These are phyloP conservation scores for Amblyjoppa proteus DNA, from an alignment of 2,888 invertebrate genomes.

Conservation along the genomic window DNA sequence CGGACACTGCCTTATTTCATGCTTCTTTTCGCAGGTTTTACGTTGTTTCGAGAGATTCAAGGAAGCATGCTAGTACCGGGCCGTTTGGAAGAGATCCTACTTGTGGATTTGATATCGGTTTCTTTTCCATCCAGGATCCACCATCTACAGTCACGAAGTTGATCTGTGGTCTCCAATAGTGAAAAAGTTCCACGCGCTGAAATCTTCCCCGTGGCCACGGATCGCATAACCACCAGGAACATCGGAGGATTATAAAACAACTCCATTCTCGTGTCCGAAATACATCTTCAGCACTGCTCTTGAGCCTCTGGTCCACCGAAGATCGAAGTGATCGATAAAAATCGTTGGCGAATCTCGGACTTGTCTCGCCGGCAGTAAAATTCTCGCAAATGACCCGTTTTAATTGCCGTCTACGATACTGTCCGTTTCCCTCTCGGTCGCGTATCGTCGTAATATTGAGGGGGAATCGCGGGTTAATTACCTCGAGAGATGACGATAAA, in stretches of 20 bases:
- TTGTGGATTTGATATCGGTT: too few species aligned
- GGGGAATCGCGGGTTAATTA: slow-evolving; percentile 62
- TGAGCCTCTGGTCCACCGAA: slow-evolving; percentile 23
- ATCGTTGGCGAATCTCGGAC: slow-evolving; percentile 26
- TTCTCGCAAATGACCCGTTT: slow-evolving; percentile 54
- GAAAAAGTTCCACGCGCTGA: background rate
- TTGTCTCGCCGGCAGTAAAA: slow-evolving; percentile 62
- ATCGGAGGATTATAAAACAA: background rate
- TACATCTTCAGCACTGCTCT: background rate
- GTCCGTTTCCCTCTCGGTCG: slow-evolving; percentile 24
- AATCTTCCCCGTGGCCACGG: background rate
- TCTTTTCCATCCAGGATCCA: too few species aligned
- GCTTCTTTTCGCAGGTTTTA: background rate
- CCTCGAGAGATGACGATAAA: slow-evolving; percentile 53
- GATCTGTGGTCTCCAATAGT: too few species aligned
- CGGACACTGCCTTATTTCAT: slow-evolving; percentile 61
- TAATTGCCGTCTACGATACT: slow-evolving; percentile 57
- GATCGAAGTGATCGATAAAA: slow-evolving; percentile 60
- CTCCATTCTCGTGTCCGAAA: background rate
- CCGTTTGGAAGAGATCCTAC: too few species aligned
- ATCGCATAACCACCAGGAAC: background rate
- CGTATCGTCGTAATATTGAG: slow-evolving; percentile 56
- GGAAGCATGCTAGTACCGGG: too few species aligned
- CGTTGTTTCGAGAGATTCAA: background rate
- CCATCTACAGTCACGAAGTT: too few species aligned